phyloP scores from a whole-genome alignment of 2,113 vertebrate genomes.

The Acanthisitta chloris region DNA sequence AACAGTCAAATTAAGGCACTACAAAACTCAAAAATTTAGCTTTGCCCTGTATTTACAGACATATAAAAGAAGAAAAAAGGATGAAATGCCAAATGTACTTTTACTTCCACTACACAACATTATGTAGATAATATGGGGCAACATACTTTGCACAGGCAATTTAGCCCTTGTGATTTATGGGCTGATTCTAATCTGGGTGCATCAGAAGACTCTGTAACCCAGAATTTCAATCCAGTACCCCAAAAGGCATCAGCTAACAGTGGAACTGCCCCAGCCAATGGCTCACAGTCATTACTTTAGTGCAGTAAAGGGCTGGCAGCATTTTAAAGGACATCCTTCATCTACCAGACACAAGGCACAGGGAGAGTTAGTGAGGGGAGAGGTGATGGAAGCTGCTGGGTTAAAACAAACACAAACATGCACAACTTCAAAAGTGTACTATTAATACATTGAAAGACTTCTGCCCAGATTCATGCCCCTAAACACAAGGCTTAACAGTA shows the following conservation, averaged over 20 bases:
- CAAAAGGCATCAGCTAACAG: not conserved
- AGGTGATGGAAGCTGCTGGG: not conserved
- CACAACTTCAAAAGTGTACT: not conserved
- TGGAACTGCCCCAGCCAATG: not conserved
- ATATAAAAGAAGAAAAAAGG: not conserved
- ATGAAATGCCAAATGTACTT: not conserved
- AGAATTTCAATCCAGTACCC: not conserved
- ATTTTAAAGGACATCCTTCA: not conserved
- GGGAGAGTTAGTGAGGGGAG: not conserved
- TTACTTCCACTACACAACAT: not conserved
- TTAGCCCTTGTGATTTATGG: not conserved
- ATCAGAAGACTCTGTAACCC: not conserved
- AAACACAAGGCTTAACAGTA: slow-evolving; percentile 45
- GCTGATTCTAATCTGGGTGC: not conserved
- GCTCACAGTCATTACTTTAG: not conserved
- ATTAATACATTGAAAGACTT: not conserved
- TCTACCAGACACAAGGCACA: not conserved
- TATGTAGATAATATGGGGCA: fast-evolving
- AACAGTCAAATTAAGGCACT: not conserved
- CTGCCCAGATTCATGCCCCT: not conserved
- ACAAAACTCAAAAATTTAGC: not conserved
- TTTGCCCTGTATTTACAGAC: not conserved
- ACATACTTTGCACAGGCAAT: not conserved
- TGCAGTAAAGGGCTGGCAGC: not conserved
- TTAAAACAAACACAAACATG: not conserved